Percentiles rank a stretch among this genome's conserved stretches.
Evolutionary conservation across 2,797 vertebrate species (phyloP).

Genomic region (Spheniscus humboldti): DNA sequence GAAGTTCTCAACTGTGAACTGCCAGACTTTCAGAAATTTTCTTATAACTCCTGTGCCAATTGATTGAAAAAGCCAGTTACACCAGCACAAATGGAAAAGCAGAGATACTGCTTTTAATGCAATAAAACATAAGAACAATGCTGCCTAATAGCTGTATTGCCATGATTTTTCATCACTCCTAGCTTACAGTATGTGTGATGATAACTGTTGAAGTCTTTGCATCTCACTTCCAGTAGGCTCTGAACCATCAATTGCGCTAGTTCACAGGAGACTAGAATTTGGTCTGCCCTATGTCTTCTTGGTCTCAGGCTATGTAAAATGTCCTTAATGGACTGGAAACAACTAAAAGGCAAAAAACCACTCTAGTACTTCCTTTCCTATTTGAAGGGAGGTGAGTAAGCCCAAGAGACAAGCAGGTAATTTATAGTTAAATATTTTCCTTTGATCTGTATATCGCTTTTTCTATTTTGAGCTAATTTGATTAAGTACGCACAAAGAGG

Average conservation of each 20-base stretch:
- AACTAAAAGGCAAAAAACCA: not conserved
- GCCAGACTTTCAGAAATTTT: not conserved
- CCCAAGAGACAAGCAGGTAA: slow-evolving; percentile 1
- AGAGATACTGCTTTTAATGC: not conserved
- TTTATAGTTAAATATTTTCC: slow-evolving; percentile 60
- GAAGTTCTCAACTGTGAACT: not conserved
- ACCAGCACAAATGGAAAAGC: not conserved
- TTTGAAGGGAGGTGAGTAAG: not conserved
- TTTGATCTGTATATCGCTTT: slow-evolving; percentile 52
- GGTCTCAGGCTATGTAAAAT: not conserved
- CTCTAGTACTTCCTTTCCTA: not conserved
- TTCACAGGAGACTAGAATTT: not conserved
- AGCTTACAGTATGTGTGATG: not conserved
- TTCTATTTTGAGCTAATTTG: slow-evolving; percentile 58
- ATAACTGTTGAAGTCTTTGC: not conserved
- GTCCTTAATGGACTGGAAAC: not conserved
- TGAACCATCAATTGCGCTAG: not conserved
- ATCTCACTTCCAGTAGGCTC: not conserved
- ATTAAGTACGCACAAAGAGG: slow-evolving; percentile 3
- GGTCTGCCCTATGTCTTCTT: not conserved
- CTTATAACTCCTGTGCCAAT: not conserved
- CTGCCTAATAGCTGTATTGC: not conserved
- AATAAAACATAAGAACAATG: not conserved
- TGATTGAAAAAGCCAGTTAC: not conserved
- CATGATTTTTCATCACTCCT: not conserved